A percentile compares a stretch with the other conserved stretches of the same genome.
These are phyloP conservation scores for Lepidochitona cinerea DNA, from an alignment of 2,888 invertebrate species.

Conservation along the genomic window DNA sequence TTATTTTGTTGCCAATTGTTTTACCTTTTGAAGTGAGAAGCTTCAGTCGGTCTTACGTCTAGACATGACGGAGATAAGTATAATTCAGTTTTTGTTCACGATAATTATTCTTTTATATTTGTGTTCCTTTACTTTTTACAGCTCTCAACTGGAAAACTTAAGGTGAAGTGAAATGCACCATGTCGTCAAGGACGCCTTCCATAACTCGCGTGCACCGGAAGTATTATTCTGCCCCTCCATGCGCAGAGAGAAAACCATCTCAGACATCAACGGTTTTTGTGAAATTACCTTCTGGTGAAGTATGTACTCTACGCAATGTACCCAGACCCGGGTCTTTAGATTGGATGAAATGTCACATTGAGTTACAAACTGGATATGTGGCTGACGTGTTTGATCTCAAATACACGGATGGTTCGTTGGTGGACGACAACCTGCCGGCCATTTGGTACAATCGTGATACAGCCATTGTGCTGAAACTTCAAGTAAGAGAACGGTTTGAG, in stretches of 20 bases:
- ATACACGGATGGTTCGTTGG: not conserved
- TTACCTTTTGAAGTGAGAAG: too few relatives aligned
- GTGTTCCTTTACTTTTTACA: too few relatives aligned
- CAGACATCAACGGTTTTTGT: not conserved
- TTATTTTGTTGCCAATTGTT: too few relatives aligned
- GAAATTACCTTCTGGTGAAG: not conserved
- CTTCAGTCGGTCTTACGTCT: too few relatives aligned
- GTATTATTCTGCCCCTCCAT: too few relatives aligned
- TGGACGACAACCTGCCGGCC: not conserved
- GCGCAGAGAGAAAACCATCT: not conserved
- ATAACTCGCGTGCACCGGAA: too few relatives aligned
- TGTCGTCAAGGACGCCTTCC: too few relatives aligned
- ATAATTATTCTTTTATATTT: too few relatives aligned
- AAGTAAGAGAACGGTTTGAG: not conserved
- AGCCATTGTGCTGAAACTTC: not conserved
- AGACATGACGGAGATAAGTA: too few relatives aligned
- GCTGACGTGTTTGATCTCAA: not conserved
- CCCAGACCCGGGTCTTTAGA: not conserved
- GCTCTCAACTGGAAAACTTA: too few relatives aligned
- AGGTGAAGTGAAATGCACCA: too few relatives aligned
- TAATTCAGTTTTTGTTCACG: too few relatives aligned
- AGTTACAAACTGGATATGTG: not conserved
- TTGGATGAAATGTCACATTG: not conserved
- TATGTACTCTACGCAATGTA: not conserved
- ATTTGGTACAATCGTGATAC: not conserved